phyloP scores from a whole-genome alignment of 2,113 vertebrate species.

The Xenus cinereus region DNA sequence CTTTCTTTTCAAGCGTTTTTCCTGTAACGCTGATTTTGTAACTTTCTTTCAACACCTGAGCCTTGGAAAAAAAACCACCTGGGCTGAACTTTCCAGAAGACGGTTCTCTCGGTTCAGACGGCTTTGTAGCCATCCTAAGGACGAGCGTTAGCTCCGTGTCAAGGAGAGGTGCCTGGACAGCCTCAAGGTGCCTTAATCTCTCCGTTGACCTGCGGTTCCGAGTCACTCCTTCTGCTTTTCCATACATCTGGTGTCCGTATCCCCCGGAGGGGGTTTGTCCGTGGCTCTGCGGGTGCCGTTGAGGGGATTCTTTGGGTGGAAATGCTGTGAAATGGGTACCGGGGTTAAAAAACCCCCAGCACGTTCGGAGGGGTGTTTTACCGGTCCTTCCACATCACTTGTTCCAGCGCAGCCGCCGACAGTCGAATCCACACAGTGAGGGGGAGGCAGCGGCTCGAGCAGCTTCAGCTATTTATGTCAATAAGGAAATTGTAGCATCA shows the following conservation, averaged over 20 bases:
- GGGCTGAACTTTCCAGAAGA: neutral
- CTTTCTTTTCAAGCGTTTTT: neutral
- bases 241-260: accelerated
- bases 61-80: neutral
- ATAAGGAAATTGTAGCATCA: neutral
- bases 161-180: neutral
- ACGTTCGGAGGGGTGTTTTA: neutral
- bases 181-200: accelerated
- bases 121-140: neutral
- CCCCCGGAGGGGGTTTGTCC: accelerated
- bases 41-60: accelerated
- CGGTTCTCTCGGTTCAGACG: accelerated
- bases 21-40: accelerated
- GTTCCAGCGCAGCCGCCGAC: accelerated
- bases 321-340: accelerated
- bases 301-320: accelerated
- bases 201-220: accelerated
- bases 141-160: accelerated
- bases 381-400: neutral
- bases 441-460: neutral
- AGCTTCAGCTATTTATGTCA: neutral
- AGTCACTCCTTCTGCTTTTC: accelerated
- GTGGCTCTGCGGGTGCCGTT: accelerated
- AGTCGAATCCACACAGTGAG: accelerated
- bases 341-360: neutral